Evolutionary conservation across 1,140 invertebrate genomes (phyloP), one percentile per base, ranked within the genome.

Genomic region (Eurytemora carolleeae): DNA sequence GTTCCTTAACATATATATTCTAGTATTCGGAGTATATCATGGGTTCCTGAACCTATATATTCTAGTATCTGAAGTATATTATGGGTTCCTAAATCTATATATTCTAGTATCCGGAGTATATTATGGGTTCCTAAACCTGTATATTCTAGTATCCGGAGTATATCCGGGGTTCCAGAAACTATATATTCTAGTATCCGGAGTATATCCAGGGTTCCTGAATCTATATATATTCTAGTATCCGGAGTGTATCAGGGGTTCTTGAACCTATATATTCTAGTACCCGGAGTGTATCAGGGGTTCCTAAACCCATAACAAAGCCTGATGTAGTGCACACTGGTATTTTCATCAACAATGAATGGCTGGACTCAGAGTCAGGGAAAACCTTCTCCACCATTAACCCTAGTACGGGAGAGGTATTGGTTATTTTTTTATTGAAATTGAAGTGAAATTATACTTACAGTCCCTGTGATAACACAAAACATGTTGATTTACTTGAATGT

Each of bases 291-390:
- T 44, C 7, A n/a, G n/a, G n/a, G 7, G n/a, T 44, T 44, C n/a
- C n/a, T 44, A 12, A 12, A 44, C 31, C 31, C n/a, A 44, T 44
- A 44, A 44, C 31, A 7, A 12, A 7, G 7, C 31, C 7, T 12
- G n/a, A n/a, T 44, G n/a, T 44, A 44, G 31, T 12, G n/a, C n/a
- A 44, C n/a, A 12, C 31, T 44, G 31, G 31, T 12, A 77, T 97
- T 55, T 98, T 98, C 69, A 94, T 98, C 63, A 91, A 98, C 74
- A 98, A 98, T 76, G 89, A 97, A 76, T 98, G 87, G 85, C 81
- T 84, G 63, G 85, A 92, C 69, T 86, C 93, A 0, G 77, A 78
- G 53, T 84, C 82, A 55, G 86, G 87, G 0, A 87, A 88, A 72
- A 93, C 83, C 1, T 98, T 98, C 71, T 75, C 78, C 19, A 89